Evolutionary conservation across 2,888 invertebrate genomes (phyloP), one percentile per base, ranked within the genome.

Genomic region (Polydrusus tereticollis): DNA sequence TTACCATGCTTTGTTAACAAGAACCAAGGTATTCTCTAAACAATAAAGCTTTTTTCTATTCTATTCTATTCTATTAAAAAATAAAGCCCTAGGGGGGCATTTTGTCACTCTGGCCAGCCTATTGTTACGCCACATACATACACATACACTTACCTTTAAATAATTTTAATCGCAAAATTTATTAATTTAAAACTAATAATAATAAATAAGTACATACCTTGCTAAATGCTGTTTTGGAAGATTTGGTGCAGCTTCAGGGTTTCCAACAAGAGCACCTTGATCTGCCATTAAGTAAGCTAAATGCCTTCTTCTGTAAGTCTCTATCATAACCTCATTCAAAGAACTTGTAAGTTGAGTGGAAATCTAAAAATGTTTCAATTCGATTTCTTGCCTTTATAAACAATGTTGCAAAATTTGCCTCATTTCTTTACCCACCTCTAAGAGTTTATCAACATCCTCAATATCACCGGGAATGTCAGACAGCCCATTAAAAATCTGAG

Each of bases 231-330:
- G 98, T 84, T 98, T 98, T 5, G 98, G 98, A 75, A 98, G 88
- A 87, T 97, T 97, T 0, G 94, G 92, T 1, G 93, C 91, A 12
- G 93, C 93, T 82, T 95, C 94, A 1, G 97, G 96, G 86, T 96
- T 97, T 4, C 94, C 94, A 41, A 97, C 94, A 69, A 98, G 87
- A 65, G 95, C 95, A 43, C 98, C 98, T 84, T 97, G 97, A 85
- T 98, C 98, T 36, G 97, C 96, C 97, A 98, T 98, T 52, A 99
- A 87, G 85, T 97, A 97, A 8, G 98, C 98, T 77, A 97, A 89
- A 86, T 98, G 97, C 76, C 97, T 90, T 75, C 97, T 89, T 64
- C 98, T 89, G 82, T 97, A 96, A 2, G 96, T 95, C 81, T 97
- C 97, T 72, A 96, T 89, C 80, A 94, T 89, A 70, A 93, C 92